Evolutionary conservation across 2,797 vertebrate species (phyloP), one percentile per base, ranked within the genome.

Genomic region (Chaetodon trifasciatus): DNA sequence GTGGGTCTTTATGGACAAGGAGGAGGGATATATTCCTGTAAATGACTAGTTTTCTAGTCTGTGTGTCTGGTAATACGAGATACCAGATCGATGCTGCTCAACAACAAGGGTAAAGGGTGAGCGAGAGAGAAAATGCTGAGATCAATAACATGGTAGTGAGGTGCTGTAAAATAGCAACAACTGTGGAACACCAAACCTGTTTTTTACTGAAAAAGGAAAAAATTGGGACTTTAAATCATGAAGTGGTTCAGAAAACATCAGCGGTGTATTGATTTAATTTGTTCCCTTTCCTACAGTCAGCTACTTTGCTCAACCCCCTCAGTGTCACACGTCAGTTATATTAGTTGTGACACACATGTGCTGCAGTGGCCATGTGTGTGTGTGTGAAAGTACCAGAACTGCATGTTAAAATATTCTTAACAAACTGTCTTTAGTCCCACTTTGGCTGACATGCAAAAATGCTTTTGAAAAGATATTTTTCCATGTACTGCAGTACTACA

Each of bases 231-330:
- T 57, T 35, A 13, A 63, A 40, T 63, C 24, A 9, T 21, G 4
- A 77, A 50, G 12, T 19, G 47, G 37, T 62, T 16, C n/a, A 39
- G 42, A 67, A 21, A 46, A 23, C 11, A 42, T 69, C 35, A 40
- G 42, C 44, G 61, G 52, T 56, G 39, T 55, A 53, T 50, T 77
- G 62, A 56, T 78, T 3, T 50, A 49, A 21, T 58, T 73, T 61
- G 23, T 35, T 66, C 13, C 8, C 19, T 52, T 69, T 78, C 52
- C 37, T 61, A 40, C 50, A 72, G 82, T 82, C 81, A 87, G 84
- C 78, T 12, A 0, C 65, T 28, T 83, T 91, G 89, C 90, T 82
- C 90, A 91, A 67, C 89, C 75, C 89, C 83, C 84, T 75, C 79
- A 60, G 70, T 66, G 74, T 81, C 78, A 78, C 65, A 77, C 76